Percentiles rank a stretch among this genome's conserved stretches.
Evolutionary conservation across 2,113 vertebrate species (phyloP).

Genomic region (Craseonycteris thonglongyai): DNA sequence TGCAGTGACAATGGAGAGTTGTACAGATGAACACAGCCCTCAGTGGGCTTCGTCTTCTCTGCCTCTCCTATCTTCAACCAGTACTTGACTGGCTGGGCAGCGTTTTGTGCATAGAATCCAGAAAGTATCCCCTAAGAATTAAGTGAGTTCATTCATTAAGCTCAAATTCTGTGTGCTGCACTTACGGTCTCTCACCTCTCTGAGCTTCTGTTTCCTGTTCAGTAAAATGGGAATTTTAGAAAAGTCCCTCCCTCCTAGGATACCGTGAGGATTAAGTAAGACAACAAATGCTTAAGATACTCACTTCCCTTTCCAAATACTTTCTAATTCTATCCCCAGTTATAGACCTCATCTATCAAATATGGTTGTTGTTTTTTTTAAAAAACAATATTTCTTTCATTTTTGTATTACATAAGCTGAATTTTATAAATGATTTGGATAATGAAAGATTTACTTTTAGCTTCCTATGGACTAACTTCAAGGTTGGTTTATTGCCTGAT

Average conservation of each 20-base stretch:
- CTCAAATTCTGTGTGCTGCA: not conserved
- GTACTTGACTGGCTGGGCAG: not conserved
- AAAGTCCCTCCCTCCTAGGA: not conserved
- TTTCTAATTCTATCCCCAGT: not conserved
- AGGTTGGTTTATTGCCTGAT: not conserved
- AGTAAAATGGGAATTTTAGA: not conserved
- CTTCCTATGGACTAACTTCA: not conserved
- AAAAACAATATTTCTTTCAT: not conserved
- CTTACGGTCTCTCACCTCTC: not conserved
- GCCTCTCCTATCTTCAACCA: not conserved
- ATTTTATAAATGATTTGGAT: not conserved
- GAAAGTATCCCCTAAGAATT: not conserved
- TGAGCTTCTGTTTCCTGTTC: not conserved
- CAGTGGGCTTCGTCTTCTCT: not conserved
- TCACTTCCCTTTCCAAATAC: not conserved
- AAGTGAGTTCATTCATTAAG: not conserved
- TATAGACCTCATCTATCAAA: not conserved
- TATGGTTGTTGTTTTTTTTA: not conserved
- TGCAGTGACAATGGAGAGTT: not conserved
- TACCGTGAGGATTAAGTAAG: not conserved
- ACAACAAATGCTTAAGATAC: not conserved
- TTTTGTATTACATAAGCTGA: not conserved
- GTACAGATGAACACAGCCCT: not conserved
- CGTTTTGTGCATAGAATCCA: not conserved
- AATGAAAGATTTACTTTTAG: not conserved